phyloP scores from a whole-genome alignment of 1,140 invertebrate species.

The Propsilocerus akamusi region DNA sequence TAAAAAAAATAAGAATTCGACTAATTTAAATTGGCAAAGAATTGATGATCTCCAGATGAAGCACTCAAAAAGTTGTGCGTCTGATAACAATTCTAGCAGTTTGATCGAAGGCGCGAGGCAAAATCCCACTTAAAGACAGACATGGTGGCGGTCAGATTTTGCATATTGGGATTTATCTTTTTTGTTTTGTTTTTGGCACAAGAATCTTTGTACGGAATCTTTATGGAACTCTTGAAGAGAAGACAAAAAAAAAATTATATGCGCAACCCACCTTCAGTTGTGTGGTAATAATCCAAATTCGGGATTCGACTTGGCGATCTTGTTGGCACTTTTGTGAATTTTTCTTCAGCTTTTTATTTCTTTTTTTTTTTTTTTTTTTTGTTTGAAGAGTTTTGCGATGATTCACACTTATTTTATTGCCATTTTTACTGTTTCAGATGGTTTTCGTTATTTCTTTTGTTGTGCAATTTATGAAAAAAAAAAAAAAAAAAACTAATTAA shows the following conservation, averaged over 20 bases:
- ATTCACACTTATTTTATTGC: no score
- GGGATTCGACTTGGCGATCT: not conserved
- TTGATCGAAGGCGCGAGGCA: not conserved
- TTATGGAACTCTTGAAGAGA: not conserved
- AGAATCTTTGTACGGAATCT: no score
- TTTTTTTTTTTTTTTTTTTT: no score
- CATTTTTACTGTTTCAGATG: no score
- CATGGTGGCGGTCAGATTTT: not conserved
- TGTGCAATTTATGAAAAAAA: no score
- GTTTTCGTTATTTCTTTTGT: no score
- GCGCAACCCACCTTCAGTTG: not conserved
- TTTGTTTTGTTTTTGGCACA: no score
- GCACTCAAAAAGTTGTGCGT: not conserved
- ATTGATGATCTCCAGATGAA: not conserved
- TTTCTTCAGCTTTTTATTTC: no score
- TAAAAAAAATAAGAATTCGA: not conserved
- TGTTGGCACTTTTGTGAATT: not conserved
- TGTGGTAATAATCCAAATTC: not conserved
- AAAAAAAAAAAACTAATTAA: no score
- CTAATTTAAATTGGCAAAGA: not conserved
- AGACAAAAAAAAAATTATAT: not conserved
- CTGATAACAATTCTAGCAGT: not conserved
- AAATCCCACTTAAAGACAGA: slow-evolving; percentile 1
- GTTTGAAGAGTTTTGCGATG: no score
- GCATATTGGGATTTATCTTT: not conserved